phyloP scores from a whole-genome alignment of 2,797 vertebrate genomes.

The Orestias chungarensis region DNA sequence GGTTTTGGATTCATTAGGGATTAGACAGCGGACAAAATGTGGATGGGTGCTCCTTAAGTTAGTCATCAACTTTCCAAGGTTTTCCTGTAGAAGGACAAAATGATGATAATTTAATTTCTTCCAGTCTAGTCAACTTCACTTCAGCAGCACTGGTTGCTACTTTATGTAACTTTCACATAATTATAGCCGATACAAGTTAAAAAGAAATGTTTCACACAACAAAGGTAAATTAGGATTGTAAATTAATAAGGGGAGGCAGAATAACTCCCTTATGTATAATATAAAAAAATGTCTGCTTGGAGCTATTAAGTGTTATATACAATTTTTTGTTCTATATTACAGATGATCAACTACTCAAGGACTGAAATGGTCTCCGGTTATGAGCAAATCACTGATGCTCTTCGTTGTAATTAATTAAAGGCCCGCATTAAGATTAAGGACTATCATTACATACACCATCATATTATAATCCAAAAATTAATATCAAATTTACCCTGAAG shows the following conservation, averaged over 20 bases:
- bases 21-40: constrained; percentile 90
- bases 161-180: not conserved
- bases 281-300: too few relatives aligned
- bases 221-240: not conserved
- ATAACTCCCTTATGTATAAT: too few relatives aligned
- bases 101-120: not conserved
- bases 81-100: constrained; percentile 77
- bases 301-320: not conserved
- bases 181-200: not conserved
- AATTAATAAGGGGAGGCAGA: not conserved
- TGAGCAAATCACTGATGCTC: not conserved
- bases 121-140: not conserved
- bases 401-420: not conserved
- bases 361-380: not conserved
- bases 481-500: constrained; percentile 79
- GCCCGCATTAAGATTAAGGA: not conserved
- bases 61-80: constrained; percentile 89
- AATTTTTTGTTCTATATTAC: not conserved
- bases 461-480: not conserved
- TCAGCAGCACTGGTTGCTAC: not conserved
- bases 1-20: constrained; percentile 85
- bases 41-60: constrained; percentile 87
- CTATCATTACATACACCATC: not conserved
- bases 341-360: not conserved
- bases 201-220: not conserved